A percentile compares a stretch with the other conserved stretches of the same genome.
These are phyloP conservation scores for Dugesia japonica DNA, from an alignment of 2,888 invertebrate species.

Conservation along the genomic window DNA sequence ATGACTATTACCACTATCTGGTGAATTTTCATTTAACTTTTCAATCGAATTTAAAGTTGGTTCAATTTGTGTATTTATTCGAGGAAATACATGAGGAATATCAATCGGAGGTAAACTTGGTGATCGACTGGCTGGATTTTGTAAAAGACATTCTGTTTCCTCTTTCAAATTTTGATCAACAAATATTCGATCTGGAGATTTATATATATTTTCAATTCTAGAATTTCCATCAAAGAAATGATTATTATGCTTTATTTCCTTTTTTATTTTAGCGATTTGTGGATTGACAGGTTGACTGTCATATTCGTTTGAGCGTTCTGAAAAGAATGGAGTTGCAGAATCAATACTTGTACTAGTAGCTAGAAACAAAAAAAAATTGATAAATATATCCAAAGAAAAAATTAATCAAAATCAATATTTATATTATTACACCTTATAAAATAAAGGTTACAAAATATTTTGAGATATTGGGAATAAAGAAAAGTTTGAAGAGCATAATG, in stretches of 20 bases:
- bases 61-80: neutral
- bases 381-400: too few species aligned
- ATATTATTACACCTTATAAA: too few species aligned
- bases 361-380: too few species aligned
- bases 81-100: neutral
- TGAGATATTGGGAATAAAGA: too few species aligned
- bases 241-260: neutral
- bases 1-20: neutral
- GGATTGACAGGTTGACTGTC: neutral
- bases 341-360: neutral
- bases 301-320: neutral
- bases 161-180: neutral
- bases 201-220: neutral
- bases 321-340: neutral
- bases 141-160: neutral
- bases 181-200: neutral
- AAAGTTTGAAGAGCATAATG: too few species aligned
- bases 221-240: neutral
- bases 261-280: neutral
- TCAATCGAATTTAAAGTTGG: neutral
- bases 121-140: neutral
- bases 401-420: too few species aligned
- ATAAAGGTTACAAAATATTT: too few species aligned
- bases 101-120: neutral
- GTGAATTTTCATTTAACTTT: neutral